phyloP scores from a whole-genome alignment of 2,888 invertebrate species.

The Macrosoma leucophasiata region DNA sequence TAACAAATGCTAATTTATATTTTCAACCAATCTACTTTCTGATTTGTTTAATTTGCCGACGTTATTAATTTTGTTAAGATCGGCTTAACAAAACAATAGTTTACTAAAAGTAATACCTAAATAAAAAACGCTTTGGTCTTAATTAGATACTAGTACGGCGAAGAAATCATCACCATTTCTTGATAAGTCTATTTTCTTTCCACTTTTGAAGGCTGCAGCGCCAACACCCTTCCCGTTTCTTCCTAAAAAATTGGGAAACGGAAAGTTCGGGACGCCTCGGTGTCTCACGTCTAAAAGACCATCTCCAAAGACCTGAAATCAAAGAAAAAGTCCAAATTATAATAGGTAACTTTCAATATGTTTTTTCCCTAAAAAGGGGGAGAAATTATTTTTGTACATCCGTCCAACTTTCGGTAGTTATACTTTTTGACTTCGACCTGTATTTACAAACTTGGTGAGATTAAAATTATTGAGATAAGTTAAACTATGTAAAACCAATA shows the following conservation, averaged over 20 bases:
- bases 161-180: slow-evolving; percentile 45
- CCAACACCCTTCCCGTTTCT: slow-evolving; percentile 48
- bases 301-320: slow-evolving; percentile 54
- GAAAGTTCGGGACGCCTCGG: slow-evolving; percentile 55
- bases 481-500: no score
- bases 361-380: no score
- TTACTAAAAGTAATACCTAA: slow-evolving; percentile 27
- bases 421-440: no score
- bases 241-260: slow-evolving; percentile 46
- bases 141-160: slow-evolving; percentile 55
- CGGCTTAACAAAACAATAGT: neutral
- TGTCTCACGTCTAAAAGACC: slow-evolving; percentile 55
- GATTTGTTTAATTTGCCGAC: no score
- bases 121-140: slow-evolving; percentile 25
- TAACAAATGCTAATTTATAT: no score
- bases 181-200: slow-evolving; percentile 29
- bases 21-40: no score
- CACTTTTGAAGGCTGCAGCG: slow-evolving; percentile 47
- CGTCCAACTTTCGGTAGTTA: no score
- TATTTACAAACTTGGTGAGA: no score
- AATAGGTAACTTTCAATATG: neutral
- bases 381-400: no score
- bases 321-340: slow-evolving; percentile 8
- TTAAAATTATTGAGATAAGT: no score
- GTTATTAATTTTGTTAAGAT: no score